Base-by-base conservation (phyloP, 1,140 invertebrate genomes). In the Drosophila funebris region DNA sequence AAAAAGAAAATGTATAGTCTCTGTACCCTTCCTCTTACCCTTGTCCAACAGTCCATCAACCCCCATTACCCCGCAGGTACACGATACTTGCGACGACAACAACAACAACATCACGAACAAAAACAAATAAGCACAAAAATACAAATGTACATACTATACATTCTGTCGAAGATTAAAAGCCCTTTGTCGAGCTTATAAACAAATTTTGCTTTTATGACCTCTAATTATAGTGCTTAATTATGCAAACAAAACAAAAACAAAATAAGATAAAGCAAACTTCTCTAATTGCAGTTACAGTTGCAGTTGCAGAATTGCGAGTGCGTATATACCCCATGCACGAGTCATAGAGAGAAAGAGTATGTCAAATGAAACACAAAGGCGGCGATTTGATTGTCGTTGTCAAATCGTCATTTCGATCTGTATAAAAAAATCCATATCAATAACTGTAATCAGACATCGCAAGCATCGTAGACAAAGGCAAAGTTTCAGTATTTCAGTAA, bases 361-460 rank as follows among this genome's bases (percentile, higher is more conserved):
- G 8, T 43, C 13, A 14, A 18, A 20, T 37, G 13, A 13, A 31
- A 22, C 48, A 48, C 44, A 61, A 50, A 61, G 58, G 2, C 18
- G 20, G 13, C 29, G 29, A 27, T 37, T 16, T 24, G 31, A 22
- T 31, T 37, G 37, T 29, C 24, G 24, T 44, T 36, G 11, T 36
- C n/a, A 54, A 54, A 63, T 31, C 29, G 3, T n/a, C 29, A 18
- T 18, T 31, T 36, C 14, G 29, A 52, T 53, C 61, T 11, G 36
- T 20, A 33, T 20, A 6, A 13, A 44, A 53, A 24, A 46, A 24
- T 46, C 50, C 6, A 22, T 44, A 64, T 54, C 46, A 31, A 0
- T 20, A 16, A 33, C 20, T 20, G 13, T 54, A 64, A 64, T 64
- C 48, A 64, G 61, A 43, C 48, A 43, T 31, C 24, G 18, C 11